phyloP scores from a whole-genome alignment of 2,797 vertebrate genomes.

The Sternotherus odoratus region DNA sequence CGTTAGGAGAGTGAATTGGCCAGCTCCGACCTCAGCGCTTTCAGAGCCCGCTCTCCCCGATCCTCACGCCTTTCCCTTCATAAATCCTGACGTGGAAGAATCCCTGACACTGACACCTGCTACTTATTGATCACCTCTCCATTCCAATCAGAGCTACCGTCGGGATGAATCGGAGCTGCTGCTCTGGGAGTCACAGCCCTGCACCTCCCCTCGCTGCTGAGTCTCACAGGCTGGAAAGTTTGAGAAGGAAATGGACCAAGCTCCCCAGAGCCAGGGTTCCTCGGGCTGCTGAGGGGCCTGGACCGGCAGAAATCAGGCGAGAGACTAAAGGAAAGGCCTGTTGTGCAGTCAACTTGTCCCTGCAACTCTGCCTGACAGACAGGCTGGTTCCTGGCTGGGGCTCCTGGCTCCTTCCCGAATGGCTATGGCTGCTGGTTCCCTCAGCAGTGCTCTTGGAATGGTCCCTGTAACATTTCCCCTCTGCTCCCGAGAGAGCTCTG shows the following conservation, averaged over 20 bases:
- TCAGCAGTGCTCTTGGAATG: not conserved
- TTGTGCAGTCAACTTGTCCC: not conserved
- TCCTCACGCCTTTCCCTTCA: constrained; percentile 61
- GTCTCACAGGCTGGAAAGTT: not conserved
- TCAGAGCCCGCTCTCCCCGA: constrained; percentile 62
- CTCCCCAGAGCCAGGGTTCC: not conserved
- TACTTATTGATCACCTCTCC: constrained; percentile 74
- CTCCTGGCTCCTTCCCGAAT: not conserved
- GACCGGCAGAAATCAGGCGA: not conserved
- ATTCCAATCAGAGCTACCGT: constrained; percentile 64
- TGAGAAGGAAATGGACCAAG: not conserved
- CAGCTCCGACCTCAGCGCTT: constrained; percentile 80
- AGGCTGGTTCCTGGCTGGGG: not conserved
- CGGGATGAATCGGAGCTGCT: constrained; percentile 62
- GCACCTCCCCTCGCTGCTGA: not conserved
- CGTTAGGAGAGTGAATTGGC: constrained; percentile 73
- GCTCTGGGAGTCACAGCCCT: not conserved
- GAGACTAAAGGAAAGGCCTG: not conserved
- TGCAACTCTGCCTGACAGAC: not conserved
- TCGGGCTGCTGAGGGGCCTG: not conserved
- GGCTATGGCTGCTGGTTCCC: not conserved
- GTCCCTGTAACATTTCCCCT: not conserved
- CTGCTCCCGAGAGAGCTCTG: not conserved
- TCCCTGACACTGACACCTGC: constrained; percentile 75
- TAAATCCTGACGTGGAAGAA: constrained; percentile 72